Evolutionary conservation across 2,888 invertebrate species (phyloP).

Genomic region (Diachrysia chrysitis): DNA sequence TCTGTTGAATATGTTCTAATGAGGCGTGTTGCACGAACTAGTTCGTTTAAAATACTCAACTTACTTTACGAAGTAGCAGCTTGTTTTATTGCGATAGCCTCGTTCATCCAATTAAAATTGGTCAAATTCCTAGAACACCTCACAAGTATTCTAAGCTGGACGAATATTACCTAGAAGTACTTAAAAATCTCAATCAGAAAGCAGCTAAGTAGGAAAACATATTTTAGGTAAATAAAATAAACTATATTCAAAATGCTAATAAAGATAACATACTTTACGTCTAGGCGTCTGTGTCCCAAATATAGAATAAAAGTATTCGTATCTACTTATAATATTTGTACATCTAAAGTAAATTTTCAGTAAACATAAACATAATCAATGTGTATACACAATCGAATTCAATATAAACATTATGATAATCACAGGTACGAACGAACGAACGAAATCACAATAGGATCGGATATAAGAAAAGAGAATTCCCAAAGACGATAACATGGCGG

Average conservation of each 20-base stretch:
- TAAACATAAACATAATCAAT: conserved; percentile 47
- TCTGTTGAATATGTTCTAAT: conserved; percentile 8
- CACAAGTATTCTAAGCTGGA: conserved; percentile 40
- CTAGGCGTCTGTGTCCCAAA: too few species aligned
- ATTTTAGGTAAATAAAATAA: not conserved
- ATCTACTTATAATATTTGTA: too few species aligned
- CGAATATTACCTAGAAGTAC: not conserved
- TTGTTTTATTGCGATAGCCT: conserved; percentile 47
- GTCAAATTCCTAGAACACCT: conserved; percentile 41
- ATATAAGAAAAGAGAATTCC: conserved; percentile 80
- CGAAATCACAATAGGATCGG: conserved; percentile 81
- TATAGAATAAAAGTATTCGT: too few species aligned
- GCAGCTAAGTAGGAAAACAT: not conserved
- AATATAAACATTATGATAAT: conserved; percentile 80
- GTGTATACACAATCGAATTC: conserved; percentile 67
- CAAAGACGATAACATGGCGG: conserved; percentile 80
- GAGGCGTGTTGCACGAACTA: conserved; percentile 13
- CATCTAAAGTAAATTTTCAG: not conserved
- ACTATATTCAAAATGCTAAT: too few species aligned
- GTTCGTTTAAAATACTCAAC: conserved; percentile 34
- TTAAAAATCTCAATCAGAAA: not conserved
- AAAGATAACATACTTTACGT: too few species aligned
- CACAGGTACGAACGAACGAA: conserved; percentile 68
- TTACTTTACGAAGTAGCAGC: conserved; percentile 33
- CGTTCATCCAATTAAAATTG: conserved; percentile 53